These are phyloP conservation scores for Sarcophaga subvicina DNA, from an alignment of 2,888 invertebrate species.

Conservation along the genomic window DNA sequence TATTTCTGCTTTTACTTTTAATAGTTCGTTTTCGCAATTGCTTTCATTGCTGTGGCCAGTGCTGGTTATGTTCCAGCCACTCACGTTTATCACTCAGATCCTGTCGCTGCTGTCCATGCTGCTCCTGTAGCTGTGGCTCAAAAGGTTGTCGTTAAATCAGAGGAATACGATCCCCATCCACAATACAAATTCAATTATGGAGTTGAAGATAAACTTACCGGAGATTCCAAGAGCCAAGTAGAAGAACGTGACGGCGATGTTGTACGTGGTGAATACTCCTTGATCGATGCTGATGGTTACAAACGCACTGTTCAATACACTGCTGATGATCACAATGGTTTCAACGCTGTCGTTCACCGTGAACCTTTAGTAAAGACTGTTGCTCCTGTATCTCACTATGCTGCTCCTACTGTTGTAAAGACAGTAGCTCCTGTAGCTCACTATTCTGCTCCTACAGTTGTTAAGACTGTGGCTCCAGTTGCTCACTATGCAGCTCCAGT, in stretches of 20 bases:
- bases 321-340: neutral
- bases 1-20: constrained; percentile 46
- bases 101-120: constrained; percentile 68
- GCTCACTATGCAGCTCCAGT: constrained; percentile 58
- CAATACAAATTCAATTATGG: constrained; percentile 78
- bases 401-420: constrained; percentile 6
- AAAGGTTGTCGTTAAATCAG: constrained; percentile 41
- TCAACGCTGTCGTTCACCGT: neutral
- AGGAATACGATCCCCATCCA: constrained; percentile 78
- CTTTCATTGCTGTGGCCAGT: constrained; percentile 77
- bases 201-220: constrained; percentile 77
- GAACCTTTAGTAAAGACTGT: neutral
- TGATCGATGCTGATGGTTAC: neutral
- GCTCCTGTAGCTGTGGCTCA: neutral
- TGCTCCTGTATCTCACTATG: neutral
- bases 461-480: constrained; percentile 15
- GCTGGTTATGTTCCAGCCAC: constrained; percentile 74
- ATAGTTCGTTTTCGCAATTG: constrained; percentile 77
- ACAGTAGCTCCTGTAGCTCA: neutral
- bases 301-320: neutral
- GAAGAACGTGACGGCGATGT: neutral
- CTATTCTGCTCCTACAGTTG: constrained; percentile 12
- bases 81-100: constrained; percentile 73
- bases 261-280: neutral
- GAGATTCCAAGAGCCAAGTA: neutral